Evolutionary conservation across 2,888 invertebrate species (phyloP).

Genomic region (Tridacna crocea): DNA sequence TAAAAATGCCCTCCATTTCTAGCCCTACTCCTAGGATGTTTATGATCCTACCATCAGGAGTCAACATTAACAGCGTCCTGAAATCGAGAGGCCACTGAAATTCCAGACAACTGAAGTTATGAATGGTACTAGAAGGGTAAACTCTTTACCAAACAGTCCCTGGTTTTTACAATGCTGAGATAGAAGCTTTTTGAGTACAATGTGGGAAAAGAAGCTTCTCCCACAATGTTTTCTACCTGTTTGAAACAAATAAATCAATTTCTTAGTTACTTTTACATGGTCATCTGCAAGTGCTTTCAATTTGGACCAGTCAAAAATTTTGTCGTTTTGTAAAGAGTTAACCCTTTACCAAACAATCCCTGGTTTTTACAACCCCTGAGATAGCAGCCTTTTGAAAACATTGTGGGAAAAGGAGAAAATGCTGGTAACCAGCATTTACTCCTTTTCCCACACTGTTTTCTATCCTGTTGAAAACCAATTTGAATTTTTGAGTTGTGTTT

Average conservation of each 20-base stretch:
- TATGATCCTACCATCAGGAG: no score
- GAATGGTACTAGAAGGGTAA: no score
- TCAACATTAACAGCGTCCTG: no score
- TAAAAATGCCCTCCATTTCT: no score
- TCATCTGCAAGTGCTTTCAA: no score
- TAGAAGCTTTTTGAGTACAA: background rate
- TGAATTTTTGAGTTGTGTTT: no score
- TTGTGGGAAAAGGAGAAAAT: background rate
- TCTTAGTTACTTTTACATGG: no score
- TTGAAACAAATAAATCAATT: background rate
- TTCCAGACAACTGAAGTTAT: no score
- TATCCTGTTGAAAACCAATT: background rate
- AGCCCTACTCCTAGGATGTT: no score
- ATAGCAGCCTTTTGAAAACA: background rate
- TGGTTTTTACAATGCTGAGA: background rate
- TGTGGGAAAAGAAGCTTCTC: constrained; percentile 10
- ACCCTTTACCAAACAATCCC: background rate
- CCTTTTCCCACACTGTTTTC: background rate
- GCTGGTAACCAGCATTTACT: background rate
- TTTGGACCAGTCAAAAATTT: no score
- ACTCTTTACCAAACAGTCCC: no score
- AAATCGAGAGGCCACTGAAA: no score
- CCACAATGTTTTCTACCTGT: constrained; percentile 1
- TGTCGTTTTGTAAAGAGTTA: background rate
- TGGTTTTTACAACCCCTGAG: background rate